Conservation (phyloP, 2,888 invertebrate species). For the Nomada ruficornis region DNA sequence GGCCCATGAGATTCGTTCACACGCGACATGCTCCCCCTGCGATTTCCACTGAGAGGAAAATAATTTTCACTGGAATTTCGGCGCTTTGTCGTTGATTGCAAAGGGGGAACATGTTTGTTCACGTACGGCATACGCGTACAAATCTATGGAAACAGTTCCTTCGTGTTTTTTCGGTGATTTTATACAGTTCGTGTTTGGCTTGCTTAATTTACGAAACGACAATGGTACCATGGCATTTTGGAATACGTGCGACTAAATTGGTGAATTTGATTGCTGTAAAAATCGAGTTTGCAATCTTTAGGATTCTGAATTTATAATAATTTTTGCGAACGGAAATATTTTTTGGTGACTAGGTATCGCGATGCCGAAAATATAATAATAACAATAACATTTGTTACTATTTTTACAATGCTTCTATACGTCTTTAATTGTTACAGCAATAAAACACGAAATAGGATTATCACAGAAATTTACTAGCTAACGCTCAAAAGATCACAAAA, state of each 20-base stretch:
- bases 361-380: too few relatives aligned
- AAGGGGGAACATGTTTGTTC: conserved; percentile 12
- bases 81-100: conserved; percentile 13
- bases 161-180: background rate
- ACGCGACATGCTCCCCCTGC: conserved; percentile 34
- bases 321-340: background rate
- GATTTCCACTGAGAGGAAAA: conserved; percentile 5
- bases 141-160: background rate
- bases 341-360: too few relatives aligned
- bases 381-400: too few relatives aligned
- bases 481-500: too few relatives aligned
- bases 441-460: too few relatives aligned
- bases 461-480: too few relatives aligned
- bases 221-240: background rate
- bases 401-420: too few relatives aligned
- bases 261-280: background rate
- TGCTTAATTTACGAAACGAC: background rate
- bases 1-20: conserved; percentile 32
- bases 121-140: background rate
- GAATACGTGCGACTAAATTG: background rate
- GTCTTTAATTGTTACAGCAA: too few relatives aligned
- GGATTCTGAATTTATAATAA: too few relatives aligned
- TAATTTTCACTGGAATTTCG: conserved; percentile 12
- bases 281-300: background rate
- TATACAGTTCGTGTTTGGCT: background rate